Base-by-base conservation (phyloP, 1,140 invertebrate genomes). In the Tribolium castaneum region DNA sequence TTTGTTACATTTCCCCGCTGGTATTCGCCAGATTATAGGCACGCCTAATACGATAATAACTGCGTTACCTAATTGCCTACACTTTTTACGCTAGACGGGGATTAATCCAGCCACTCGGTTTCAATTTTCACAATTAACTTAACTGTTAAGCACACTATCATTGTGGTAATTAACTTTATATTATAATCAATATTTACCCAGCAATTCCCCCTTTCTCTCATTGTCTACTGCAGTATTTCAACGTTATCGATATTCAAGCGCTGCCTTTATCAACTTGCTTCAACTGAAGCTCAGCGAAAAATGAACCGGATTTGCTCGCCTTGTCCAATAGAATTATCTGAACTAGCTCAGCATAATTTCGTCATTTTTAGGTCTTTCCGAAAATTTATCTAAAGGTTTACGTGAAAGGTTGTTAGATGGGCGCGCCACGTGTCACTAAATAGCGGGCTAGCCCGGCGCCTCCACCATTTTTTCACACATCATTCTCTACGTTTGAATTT, bases 21-120 rank as follows among this genome's bases (percentile, higher is more conserved):
- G 56, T 30, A 30, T 62, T 30, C n/a, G 19, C 16, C 19, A 62
- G 22, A 62, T 62, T 62, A 62, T 35, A 34, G 25, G n/a, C 19
- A 62, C 56, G 56, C 59, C 30, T 66, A 66, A 66, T 66, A 66
- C 35, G 59, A 66, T 66, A 66, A 66, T 66, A 34, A 66, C 12
- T 35, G 34, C 25, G 25, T 62, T 62, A 30, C 25, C n/a, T 62
- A 62, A 62, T 30, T 30, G 56, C 10, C 2, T n/a, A 59, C 10
- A 3, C 25, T 30, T 30, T 30, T 45, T 45, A 45, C 34, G 9
- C 34, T 10, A 39, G 6, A 39, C 1, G 34, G 4, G 16, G 1
- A 30, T 6, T 30, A 45, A 45, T 45, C 9, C 7, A 9, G n/a
- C 2, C 0, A n/a, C 9, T 45, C n/a, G 39, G 9, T 45, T 45